phyloP scores from a whole-genome alignment of 2,888 invertebrate species.

The Cheilosia soror region DNA sequence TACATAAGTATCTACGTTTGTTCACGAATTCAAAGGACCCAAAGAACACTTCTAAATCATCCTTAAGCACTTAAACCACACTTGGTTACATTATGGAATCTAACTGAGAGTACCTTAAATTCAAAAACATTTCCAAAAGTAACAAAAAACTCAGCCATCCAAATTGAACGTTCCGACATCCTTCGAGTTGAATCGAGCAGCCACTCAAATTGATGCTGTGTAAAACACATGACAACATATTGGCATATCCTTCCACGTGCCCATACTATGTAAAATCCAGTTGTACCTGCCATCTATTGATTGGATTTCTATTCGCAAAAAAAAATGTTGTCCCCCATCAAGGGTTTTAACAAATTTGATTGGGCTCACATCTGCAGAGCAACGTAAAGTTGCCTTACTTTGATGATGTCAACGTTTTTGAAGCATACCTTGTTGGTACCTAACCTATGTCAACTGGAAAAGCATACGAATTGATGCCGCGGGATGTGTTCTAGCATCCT shows the following conservation, averaged over 20 bases:
- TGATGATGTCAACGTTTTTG: slow-evolving; percentile 21
- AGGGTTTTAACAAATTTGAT: slow-evolving; percentile 53
- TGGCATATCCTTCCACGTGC: background rate
- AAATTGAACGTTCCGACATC: background rate
- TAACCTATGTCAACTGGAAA: slow-evolving; percentile 26
- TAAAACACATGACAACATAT: slow-evolving; percentile 25
- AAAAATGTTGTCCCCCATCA: slow-evolving; percentile 3
- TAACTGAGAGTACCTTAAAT: background rate
- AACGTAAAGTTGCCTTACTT: slow-evolving; percentile 12
- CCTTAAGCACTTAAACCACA: too few relatives aligned
- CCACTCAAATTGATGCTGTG: slow-evolving; percentile 20
- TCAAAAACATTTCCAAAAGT: background rate
- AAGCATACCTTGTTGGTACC: slow-evolving; percentile 9
- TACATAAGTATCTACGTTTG: too few relatives aligned
- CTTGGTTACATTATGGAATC: too few relatives aligned
- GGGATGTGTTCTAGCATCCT: background rate
- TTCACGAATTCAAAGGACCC: too few relatives aligned
- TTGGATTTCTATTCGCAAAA: slow-evolving; percentile 47
- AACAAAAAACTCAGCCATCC: background rate
- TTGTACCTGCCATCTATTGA: slow-evolving; percentile 53
- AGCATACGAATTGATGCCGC: slow-evolving; percentile 30
- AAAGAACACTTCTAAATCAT: too few relatives aligned
- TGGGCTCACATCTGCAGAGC: slow-evolving; percentile 20
- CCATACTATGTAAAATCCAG: background rate
- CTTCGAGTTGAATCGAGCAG: slow-evolving; percentile 3